Evolutionary conservation across 2,113 vertebrate genomes (phyloP).

Genomic region (Cettia cetti): DNA sequence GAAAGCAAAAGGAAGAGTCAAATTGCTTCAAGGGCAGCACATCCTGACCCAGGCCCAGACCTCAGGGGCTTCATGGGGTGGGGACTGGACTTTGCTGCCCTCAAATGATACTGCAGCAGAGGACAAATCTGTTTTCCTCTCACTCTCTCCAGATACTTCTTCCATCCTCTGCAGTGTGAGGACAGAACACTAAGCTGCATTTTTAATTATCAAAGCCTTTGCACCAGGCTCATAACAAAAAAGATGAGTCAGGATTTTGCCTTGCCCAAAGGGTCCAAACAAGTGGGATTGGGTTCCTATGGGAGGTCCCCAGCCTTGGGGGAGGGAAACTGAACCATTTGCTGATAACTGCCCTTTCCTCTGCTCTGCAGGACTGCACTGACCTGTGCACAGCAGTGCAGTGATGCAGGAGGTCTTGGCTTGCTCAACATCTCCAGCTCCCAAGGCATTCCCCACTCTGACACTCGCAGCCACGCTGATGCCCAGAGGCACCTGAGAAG

Average conservation of each 20-base stretch:
- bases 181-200: background rate
- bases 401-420: constrained; percentile 76
- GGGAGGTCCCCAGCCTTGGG: background rate
- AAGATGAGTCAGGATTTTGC: background rate
- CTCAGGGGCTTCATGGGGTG: background rate
- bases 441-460: constrained; percentile 84
- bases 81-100: background rate
- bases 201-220: background rate
- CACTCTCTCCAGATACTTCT: background rate
- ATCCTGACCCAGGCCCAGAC: background rate
- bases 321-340: background rate
- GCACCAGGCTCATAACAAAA: background rate
- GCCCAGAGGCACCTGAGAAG: constrained; percentile 79
- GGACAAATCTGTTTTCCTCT: background rate
- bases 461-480: constrained; percentile 80
- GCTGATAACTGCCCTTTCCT: background rate
- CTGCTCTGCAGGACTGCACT: background rate
- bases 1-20: background rate
- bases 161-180: background rate
- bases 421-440: constrained; percentile 76
- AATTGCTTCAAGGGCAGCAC: background rate
- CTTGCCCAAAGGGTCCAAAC: background rate
- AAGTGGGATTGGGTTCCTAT: background rate
- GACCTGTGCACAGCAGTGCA: constrained; percentile 78
- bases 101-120: background rate